Evolutionary conservation across 2,797 vertebrate genomes (phyloP), one percentile per base, ranked within the genome.

Genomic region (Trachops cirrhosus): DNA sequence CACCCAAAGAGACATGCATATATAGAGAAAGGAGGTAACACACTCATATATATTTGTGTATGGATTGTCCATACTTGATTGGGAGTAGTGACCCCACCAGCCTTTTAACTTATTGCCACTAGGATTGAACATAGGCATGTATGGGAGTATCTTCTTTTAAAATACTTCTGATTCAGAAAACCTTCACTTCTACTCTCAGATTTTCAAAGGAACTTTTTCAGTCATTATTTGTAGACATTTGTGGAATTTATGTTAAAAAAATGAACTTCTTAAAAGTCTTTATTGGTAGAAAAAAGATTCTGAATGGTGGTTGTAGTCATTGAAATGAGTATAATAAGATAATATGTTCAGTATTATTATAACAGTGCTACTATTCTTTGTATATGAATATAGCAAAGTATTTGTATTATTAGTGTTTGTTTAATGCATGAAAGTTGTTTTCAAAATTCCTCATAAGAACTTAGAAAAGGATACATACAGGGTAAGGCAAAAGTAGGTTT

Each of bases 201-300:
- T 83, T 92, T 93, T 74, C 41, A 92, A 0, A 86, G 34, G n/a
- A 73, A 64, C 37, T 86, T 75, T 93, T 91, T 67, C 79, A 86
- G 37, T 85, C 5, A 71, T 85, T 93, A n/a, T 15, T 95, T 91
- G 12, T 68, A 84, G 75, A 73, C 57, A 79, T 91, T 96, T 94
- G 39, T 95, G 29, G 77, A 95, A 80, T 89, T 92, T 71, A 52
- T 59, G 64, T 89, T 95, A 37, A 67, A 54, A 86, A 88, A 94
- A 29, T 41, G 37, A 83, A 62, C 24, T 68, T 86, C 44, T 71
- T 71, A 6, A 24, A 92, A 52, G 29, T 85, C 41, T 90, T 74
- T 80, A 85, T 92, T 87, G 62, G 85, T 82, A 88, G 91, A 44
- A 48, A 91, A 89, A 52, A 78, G 22, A 83, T 79, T 88, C 70